Base-by-base conservation (phyloP, 1,140 invertebrate genomes). In the Bilobella aurantiaca region DNA sequence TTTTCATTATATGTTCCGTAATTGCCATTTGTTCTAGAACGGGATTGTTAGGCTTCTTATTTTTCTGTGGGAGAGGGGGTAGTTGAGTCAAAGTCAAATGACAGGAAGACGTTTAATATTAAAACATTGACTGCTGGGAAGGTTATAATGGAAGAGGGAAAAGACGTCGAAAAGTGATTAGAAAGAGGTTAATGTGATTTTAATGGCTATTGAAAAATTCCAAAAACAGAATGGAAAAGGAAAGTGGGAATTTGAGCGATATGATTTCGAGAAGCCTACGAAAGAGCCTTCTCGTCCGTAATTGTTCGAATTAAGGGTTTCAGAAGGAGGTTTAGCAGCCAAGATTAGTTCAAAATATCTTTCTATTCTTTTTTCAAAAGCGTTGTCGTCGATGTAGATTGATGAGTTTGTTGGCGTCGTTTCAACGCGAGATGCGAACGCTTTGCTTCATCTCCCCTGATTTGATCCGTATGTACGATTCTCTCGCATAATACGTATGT, bases 101-200 rank as follows among this genome's bases (percentile, higher is more conserved):
- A n/a, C n/a, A n/a, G 49, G 47, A 70, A 28, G 56, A 60, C 61
- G 65, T 71, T 71, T 68, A 71, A 71, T 71, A 71, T 71, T n/a
- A 71, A 71, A 71, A 71, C 69, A 71, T 66, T 66, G 60, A 29
- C 32, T 27, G 60, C 42, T 57, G 34, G 34, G 16, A 28, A 23
- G 31, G 30, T 61, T 27, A n/a, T 5, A 34, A n/a, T 32, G 34
- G 28, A 23, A 14, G 14, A 42, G 23, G 62, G 8, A 31, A 28
- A 34, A 53, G 37, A 47, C 3, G 3, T 34, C 23, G 25, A 14
- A 28, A 66, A 66, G 63, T 60, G 71, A 72, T 72, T 72, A 72
- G 70, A 72, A 69, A 65, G 71, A 72, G 71, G 71, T 72, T 72
- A 72, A 72, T 69, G 71, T 27, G 71, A 72, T 72, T 72, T 72